phyloP scores from a whole-genome alignment of 2,888 invertebrate species.

The Drosophila robusta region DNA sequence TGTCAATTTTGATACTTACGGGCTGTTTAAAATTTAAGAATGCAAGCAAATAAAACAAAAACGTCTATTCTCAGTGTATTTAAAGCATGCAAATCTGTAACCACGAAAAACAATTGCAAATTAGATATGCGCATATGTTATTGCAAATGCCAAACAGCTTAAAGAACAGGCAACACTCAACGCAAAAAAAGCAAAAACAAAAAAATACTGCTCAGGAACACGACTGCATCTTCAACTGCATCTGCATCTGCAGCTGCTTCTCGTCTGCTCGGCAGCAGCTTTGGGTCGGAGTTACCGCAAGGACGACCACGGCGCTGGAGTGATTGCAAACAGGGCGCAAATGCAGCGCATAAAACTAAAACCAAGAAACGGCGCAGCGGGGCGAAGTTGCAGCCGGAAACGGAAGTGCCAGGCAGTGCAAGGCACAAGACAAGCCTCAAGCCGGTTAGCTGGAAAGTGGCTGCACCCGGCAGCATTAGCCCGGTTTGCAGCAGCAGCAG shows the following conservation, averaged over 20 bases:
- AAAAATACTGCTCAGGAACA: constrained; percentile 7
- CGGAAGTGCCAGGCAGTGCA: constrained; percentile 64
- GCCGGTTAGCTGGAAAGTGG: constrained; percentile 22
- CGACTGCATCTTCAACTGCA: constrained; percentile 28
- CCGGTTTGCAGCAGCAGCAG: too few relatives aligned
- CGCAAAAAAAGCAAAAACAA: constrained; percentile 16
- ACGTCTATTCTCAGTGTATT: constrained; percentile 28
- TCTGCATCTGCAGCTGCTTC: constrained; percentile 11
- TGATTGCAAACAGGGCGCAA: constrained; percentile 70
- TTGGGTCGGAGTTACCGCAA: constrained; percentile 54
- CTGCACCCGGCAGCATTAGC: background rate
- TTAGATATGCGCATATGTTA: constrained; percentile 78
- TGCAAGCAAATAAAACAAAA: too few relatives aligned
- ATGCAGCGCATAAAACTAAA: constrained; percentile 66
- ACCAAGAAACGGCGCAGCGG: constrained; percentile 53
- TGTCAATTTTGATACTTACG: too few relatives aligned
- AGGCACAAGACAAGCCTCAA: constrained; percentile 48
- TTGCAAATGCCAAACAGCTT: constrained; percentile 54
- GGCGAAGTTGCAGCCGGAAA: constrained; percentile 56
- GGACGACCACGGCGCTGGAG: constrained; percentile 62
- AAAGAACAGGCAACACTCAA: constrained; percentile 39
- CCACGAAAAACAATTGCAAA: constrained; percentile 69
- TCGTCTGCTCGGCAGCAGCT: constrained; percentile 11
- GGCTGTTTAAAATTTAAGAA: too few relatives aligned
- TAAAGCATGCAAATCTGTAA: constrained; percentile 58